Percentiles rank a stretch among this genome's conserved stretches.
Evolutionary conservation across 1,140 invertebrate genomes (phyloP).

Genomic region (Zaprionus africanus): DNA sequence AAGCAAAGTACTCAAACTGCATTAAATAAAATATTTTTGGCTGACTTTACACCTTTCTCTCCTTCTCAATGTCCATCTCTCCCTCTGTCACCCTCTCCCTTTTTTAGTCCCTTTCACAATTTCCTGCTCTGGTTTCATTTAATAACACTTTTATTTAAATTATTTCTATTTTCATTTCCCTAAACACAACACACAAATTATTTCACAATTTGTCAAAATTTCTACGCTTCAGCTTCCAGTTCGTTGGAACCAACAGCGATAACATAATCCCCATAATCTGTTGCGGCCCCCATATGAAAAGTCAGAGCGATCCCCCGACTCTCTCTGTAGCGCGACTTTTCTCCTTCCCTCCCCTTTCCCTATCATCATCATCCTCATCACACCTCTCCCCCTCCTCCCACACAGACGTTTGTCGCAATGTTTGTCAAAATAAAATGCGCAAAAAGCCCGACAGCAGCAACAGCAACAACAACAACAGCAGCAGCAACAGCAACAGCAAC

Average conservation of each 20-base stretch:
- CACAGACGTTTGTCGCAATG: constrained; percentile 23
- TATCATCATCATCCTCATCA: no score
- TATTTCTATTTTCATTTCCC: not conserved
- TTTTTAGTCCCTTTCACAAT: not conserved
- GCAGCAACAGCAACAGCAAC: constrained; percentile 25
- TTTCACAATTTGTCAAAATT: constrained; percentile 23
- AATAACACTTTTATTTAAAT: not conserved
- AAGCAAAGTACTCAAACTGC: no score
- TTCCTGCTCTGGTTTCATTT: not conserved
- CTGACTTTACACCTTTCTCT: no score
- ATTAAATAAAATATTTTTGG: no score
- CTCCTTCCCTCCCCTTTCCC: no score
- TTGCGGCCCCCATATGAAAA: constrained; percentile 18
- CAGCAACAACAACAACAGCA: not conserved
- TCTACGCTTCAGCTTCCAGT: not conserved
- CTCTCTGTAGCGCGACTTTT: not conserved
- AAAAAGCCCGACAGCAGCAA: constrained; percentile 42
- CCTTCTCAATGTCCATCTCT: no score
- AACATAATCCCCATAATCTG: constrained; percentile 30
- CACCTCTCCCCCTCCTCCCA: not conserved
- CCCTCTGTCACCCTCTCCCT: no score
- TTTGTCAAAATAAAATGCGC: constrained; percentile 58
- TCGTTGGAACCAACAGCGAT: constrained; percentile 7
- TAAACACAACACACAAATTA: constrained; percentile 1
- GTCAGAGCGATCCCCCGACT: constrained; percentile 10